Conservation (phyloP, 2,797 vertebrate species). For the Argya squamiceps region DNA sequence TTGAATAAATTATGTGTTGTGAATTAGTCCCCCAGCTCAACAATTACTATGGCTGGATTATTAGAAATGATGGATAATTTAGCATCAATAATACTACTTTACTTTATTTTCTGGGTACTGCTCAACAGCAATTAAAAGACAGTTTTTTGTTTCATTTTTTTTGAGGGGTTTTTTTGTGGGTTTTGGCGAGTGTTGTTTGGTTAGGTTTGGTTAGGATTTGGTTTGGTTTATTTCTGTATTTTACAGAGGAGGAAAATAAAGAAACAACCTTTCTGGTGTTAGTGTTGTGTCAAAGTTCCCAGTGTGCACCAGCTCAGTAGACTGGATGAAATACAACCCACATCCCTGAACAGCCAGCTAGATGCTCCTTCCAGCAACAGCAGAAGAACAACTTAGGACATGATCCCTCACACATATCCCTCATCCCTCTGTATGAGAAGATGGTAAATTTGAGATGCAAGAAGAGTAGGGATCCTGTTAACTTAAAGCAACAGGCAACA, state of each 20-base stretch:
- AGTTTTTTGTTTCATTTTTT: background rate
- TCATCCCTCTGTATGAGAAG: background rate
- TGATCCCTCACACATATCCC: background rate
- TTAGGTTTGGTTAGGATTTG: background rate
- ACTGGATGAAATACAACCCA: background rate
- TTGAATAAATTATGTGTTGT: constrained; percentile 40
- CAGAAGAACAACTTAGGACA: background rate
- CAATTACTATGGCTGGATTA: constrained; percentile 21
- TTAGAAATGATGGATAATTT: constrained; percentile 27
- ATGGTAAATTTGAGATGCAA: background rate
- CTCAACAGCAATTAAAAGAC: background rate
- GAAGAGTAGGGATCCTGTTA: background rate
- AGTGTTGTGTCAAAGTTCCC: background rate
- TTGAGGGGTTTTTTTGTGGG: background rate
- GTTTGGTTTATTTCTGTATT: background rate
- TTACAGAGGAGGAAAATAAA: background rate
- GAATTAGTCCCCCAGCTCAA: constrained; percentile 41
- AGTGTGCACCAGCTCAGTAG: background rate
- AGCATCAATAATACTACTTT: constrained; percentile 6
- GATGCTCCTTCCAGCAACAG: background rate
- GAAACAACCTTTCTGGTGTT: background rate
- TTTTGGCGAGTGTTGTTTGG: background rate
- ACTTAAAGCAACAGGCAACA: constrained; percentile 6
- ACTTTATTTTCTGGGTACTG: background rate
- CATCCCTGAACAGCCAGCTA: background rate